A percentile compares a stretch with the other conserved stretches of the same genome.
Evolutionary conservation across 2,113 vertebrate species (phyloP).

Genomic region (Aptenodytes forsteri): DNA sequence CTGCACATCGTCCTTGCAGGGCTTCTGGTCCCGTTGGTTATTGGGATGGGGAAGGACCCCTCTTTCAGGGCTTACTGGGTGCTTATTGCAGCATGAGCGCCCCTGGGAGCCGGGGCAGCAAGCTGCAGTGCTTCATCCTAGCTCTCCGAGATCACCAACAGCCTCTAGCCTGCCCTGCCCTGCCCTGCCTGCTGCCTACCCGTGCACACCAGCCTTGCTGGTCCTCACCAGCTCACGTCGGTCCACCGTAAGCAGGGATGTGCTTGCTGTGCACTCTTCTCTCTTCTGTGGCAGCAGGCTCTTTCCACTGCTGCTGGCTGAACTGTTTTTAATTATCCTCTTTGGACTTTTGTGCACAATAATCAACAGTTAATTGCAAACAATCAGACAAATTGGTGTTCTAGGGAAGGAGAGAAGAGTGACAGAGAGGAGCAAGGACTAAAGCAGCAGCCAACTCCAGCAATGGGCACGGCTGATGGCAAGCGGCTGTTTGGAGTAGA

Average conservation of each 20-base stretch:
- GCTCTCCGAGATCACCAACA: neutral
- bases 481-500: neutral
- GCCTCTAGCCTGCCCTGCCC: neutral
- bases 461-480: neutral
- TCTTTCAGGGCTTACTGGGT: neutral
- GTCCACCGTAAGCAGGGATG: fast-evolving
- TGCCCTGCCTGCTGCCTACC: neutral
- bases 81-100: neutral
- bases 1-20: neutral
- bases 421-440: neutral
- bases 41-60: neutral
- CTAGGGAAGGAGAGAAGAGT: neutral
- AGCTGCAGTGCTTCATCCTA: neutral
- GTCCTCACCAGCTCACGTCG: fast-evolving
- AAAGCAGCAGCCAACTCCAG: neutral
- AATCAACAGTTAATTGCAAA: conserved; percentile 39
- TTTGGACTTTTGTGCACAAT: neutral
- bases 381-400: conserved; percentile 2
- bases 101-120: fast-evolving
- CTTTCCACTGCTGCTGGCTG: neutral
- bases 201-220: fast-evolving
- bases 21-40: neutral
- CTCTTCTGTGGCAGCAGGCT: neutral
- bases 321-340: neutral
- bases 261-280: neutral